Percentiles rank a stretch among this genome's conserved stretches.
phyloP scores from a whole-genome alignment of 2,888 invertebrate species.

The Priocnemis perturbator region DNA sequence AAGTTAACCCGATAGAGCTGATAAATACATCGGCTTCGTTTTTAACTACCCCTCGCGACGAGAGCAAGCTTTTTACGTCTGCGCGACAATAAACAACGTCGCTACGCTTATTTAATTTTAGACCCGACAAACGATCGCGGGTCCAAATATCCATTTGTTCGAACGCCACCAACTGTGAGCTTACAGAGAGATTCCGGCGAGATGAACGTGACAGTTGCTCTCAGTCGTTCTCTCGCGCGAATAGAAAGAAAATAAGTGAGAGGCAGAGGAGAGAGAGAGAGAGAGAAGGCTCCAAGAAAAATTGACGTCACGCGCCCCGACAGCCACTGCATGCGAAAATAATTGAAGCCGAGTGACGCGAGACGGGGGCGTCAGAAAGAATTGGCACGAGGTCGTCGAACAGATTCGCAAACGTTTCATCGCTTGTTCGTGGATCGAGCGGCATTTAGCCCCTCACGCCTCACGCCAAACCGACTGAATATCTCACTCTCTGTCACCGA shows the following conservation, averaged over 20 bases:
- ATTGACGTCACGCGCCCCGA: constrained; percentile 30
- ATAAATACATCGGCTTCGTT: neutral
- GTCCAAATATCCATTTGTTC: too few species aligned
- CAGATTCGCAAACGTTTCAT: constrained; percentile 24
- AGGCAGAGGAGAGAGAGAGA: constrained; percentile 2
- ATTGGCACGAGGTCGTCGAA: constrained; percentile 35
- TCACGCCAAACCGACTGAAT: too few species aligned
- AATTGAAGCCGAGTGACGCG: neutral
- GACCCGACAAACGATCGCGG: too few species aligned
- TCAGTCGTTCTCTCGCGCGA: too few species aligned
- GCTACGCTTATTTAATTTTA: too few species aligned
- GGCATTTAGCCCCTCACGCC: constrained; percentile 16
- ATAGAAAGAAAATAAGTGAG: neutral
- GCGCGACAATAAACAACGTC: neutral
- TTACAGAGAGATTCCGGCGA: neutral
- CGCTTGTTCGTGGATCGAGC: constrained; percentile 11
- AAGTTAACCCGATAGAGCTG: too few species aligned
- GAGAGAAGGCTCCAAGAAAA: constrained; percentile 8
- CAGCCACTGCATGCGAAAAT: constrained; percentile 19
- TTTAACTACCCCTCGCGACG: neutral
- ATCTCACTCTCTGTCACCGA: too few species aligned
- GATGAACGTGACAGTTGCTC: too few species aligned
- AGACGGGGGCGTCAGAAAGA: constrained; percentile 9
- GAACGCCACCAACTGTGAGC: neutral
- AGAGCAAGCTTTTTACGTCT: neutral